Percentiles rank a stretch among this genome's conserved stretches.
phyloP scores from a whole-genome alignment of 2,797 vertebrate genomes.

The Loriculus beryllinus region DNA sequence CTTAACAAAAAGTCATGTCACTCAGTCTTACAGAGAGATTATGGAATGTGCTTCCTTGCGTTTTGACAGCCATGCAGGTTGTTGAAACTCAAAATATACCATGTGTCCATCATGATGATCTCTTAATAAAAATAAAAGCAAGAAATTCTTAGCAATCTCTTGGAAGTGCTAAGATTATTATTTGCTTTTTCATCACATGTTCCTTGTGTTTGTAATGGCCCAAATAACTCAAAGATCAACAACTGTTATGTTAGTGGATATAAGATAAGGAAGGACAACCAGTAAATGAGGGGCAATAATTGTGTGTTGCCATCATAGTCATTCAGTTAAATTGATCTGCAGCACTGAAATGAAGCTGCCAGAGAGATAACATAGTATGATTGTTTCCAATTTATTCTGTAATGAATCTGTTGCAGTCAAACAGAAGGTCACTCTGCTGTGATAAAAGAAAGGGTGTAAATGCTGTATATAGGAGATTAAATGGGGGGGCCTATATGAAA shows the following conservation, averaged over 20 bases:
- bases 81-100: background rate
- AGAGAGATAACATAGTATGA: background rate
- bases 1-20: background rate
- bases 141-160: background rate
- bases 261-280: background rate
- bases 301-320: background rate
- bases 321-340: background rate
- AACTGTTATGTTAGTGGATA: background rate
- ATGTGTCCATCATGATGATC: background rate
- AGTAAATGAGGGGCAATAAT: background rate
- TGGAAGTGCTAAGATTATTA: background rate
- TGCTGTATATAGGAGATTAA: background rate
- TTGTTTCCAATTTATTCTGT: background rate
- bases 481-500: background rate
- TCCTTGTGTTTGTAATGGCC: background rate
- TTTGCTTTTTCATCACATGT: background rate
- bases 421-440: background rate
- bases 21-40: background rate
- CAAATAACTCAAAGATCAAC: background rate
- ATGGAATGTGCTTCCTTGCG: background rate
- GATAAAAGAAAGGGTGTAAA: background rate
- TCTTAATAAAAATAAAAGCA: background rate
- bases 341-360: background rate
- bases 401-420: background rate
- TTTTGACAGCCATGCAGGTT: background rate